Conservation (phyloP, 2,888 invertebrate species). For the Eueremaeus valkanovi region DNA sequence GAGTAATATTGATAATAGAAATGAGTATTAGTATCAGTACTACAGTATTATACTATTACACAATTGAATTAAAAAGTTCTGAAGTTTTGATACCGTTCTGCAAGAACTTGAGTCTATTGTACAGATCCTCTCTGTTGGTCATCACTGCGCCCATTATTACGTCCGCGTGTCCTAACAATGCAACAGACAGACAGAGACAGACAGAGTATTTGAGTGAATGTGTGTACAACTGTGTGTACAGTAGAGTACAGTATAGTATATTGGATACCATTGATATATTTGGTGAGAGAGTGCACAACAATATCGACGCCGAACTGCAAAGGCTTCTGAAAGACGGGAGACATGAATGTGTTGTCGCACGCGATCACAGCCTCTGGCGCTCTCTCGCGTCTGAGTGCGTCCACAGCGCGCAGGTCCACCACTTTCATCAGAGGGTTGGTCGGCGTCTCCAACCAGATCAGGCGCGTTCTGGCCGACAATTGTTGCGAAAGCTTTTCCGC, state of each 20-base stretch:
- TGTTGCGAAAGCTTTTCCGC: conserved; percentile 64
- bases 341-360: conserved; percentile 91
- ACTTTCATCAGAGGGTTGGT: conserved; percentile 89
- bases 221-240: background rate
- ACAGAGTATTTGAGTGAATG: too few relatives aligned
- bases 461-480: too few relatives aligned
- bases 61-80: background rate
- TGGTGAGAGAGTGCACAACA: conserved; percentile 85
- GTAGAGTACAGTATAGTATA: background rate
- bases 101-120: conserved; percentile 69
- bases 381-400: conserved; percentile 58
- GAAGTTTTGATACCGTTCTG: conserved; percentile 68
- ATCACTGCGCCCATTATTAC: conserved; percentile 90
- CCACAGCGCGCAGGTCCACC: conserved; percentile 71
- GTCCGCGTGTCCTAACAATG: conserved; percentile 69
- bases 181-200: too few relatives aligned
- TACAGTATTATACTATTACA: too few relatives aligned
- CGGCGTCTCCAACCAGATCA: conserved; percentile 90
- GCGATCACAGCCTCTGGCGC: conserved; percentile 64
- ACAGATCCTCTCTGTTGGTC: conserved; percentile 67
- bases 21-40: too few relatives aligned
- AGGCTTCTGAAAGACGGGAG: conserved; percentile 85
- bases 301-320: conserved; percentile 85
- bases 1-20: too few relatives aligned
- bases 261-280: conserved; percentile 74